Evolutionary conservation across 37 sponge, comb jelly and placozoan species (phyloP), one percentile per base, ranked within the genome.

Genomic region (Diacarnus erythraeanus): DNA sequence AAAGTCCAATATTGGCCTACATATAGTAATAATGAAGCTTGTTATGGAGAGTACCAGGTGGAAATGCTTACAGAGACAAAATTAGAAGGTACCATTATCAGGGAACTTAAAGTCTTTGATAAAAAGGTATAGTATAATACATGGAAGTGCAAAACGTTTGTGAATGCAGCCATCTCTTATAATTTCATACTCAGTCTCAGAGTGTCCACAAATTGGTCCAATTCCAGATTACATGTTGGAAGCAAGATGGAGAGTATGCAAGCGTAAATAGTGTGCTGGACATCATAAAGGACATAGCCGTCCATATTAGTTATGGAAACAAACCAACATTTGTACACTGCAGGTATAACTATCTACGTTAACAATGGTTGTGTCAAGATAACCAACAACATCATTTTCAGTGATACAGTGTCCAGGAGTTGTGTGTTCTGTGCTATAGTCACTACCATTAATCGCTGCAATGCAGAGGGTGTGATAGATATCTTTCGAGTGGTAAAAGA

Each of bases 321-420:
- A 82, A 82, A 31, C 91, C 95, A 33, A 78, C 91, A 41, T 74
- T 84, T 33, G 92, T 88, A 38, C 95, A 94, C 72, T 90, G 92
- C 95, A 91, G 92, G 95, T 91, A 47, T 30, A 60, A 60, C 22
- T 65, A 31, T 34, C 72, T 81, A 3, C 73, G n/a, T n/a, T n/a
- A n/a, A n/a, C n/a, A n/a, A n/a, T n/a, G n/a, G n/a, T n/a, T n/a
- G n/a, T n/a, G n/a, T n/a, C n/a, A n/a, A n/a, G n/a, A n/a, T n/a
- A n/a, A n/a, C n/a, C n/a, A n/a, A n/a, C n/a, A n/a, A n/a, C n/a
- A n/a, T n/a, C n/a, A 59, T 35, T 17, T 54, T 38, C 75, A 89
- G 89, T 67, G 83, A 88, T 72, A 91, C 88, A 3, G 72, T 90
- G 23, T 71, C 82, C 51, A 80, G 95, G 23, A 85, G 88, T 22